Evolutionary conservation across 2,113 vertebrate species (phyloP).

Genomic region (Anarrhichthys ocellatus): DNA sequence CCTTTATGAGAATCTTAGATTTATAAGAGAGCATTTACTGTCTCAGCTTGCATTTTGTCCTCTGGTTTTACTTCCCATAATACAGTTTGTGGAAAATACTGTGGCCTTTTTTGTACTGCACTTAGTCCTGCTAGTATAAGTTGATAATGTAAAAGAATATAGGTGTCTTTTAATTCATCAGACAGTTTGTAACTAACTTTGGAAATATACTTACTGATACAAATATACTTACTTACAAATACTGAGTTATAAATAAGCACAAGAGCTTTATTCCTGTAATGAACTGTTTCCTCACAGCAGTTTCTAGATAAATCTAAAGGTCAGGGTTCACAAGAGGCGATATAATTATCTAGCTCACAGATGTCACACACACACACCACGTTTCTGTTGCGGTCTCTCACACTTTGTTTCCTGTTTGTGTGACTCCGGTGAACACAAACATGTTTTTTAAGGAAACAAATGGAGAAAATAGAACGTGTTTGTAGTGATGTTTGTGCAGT

Average conservation of each 20-base stretch:
- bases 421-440: conserved; percentile 5
- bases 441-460: conserved; percentile 28
- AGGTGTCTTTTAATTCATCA: neutral
- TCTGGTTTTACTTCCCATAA: neutral
- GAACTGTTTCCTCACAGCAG: neutral
- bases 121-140: too few species aligned
- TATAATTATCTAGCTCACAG: neutral
- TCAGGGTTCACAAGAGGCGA: neutral
- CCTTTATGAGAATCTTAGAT: neutral
- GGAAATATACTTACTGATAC: neutral
- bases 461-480: neutral
- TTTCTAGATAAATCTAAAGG: neutral
- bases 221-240: neutral
- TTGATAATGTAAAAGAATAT: neutral
- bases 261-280: neutral
- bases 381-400: conserved; percentile 23
- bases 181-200: neutral
- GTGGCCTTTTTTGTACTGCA: neutral
- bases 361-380: neutral
- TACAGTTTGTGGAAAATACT: neutral
- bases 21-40: too few species aligned
- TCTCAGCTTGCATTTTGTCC: neutral
- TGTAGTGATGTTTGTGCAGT: neutral
- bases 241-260: neutral
- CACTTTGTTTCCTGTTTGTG: conserved; percentile 42